Conservation (phyloP, 1,140 invertebrate species). For the Drosophila prosaltans region DNA sequence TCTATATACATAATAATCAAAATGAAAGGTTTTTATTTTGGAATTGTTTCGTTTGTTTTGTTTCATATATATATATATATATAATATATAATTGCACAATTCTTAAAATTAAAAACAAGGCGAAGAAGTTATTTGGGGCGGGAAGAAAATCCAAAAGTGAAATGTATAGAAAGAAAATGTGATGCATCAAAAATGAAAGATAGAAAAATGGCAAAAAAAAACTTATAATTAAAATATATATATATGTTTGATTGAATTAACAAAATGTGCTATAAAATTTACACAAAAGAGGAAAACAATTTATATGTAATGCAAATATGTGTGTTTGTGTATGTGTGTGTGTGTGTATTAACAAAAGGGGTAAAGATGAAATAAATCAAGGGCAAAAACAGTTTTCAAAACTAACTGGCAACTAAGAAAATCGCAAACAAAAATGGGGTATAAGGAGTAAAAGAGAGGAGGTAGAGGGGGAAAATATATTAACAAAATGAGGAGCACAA, state of each 20-base stretch:
- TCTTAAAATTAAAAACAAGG: conserved; percentile 66
- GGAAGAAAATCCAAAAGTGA: conserved; percentile 42
- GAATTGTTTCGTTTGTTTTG: conserved; percentile 24
- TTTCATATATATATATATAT: neutral
- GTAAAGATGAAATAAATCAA: conserved; percentile 41
- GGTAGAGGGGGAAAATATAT: conserved; percentile 24
- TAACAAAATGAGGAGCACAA: conserved; percentile 75
- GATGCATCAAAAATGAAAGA: conserved; percentile 56
- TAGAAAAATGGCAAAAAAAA: conserved; percentile 50
- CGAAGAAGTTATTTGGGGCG: too few species aligned
- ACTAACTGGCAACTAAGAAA: conserved; percentile 55
- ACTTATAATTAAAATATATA: conserved; percentile 55
- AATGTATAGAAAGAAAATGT: conserved; percentile 57
- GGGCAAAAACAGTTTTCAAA: conserved; percentile 30
- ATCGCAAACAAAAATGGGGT: conserved; percentile 44
- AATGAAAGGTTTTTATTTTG: conserved; percentile 37
- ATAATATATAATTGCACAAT: conserved; percentile 60
- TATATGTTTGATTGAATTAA: neutral
- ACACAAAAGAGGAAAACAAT: conserved; percentile 1
- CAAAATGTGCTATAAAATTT: neutral
- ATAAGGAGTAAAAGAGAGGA: conserved; percentile 48
- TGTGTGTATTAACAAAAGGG: conserved; percentile 40
- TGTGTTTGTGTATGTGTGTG: neutral
- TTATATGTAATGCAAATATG: neutral
- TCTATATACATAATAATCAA: conserved; percentile 54